These are phyloP conservation scores for Malurus elegans DNA, from an alignment of 2,113 vertebrate genomes.

Conservation along the genomic window DNA sequence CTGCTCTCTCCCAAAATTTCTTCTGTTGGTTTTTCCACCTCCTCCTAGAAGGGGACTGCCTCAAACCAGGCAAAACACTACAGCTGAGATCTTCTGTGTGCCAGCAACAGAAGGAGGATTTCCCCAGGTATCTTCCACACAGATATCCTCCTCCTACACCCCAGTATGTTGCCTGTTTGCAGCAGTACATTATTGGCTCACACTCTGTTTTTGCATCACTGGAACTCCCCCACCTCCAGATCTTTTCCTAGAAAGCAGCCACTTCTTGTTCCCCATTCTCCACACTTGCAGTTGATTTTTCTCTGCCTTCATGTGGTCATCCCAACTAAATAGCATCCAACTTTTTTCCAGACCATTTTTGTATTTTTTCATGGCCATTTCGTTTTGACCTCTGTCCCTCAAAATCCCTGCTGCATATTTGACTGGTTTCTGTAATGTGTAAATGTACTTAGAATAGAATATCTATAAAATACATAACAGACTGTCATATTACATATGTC, in stretches of 20 bases:
- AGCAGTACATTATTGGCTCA: background rate
- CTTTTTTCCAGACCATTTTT: background rate
- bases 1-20: background rate
- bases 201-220: background rate
- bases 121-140: constrained; percentile 19
- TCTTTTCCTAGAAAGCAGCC: background rate
- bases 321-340: background rate
- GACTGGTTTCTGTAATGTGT: background rate
- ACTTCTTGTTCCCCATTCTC: background rate
- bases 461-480: background rate
- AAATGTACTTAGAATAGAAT: background rate
- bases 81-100: background rate
- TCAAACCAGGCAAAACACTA: background rate
- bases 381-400: background rate
- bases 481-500: background rate
- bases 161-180: background rate
- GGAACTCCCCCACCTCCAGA: background rate
- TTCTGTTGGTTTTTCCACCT: background rate
- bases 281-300: background rate
- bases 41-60: background rate
- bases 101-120: constrained; percentile 40
- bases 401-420: background rate
- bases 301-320: background rate
- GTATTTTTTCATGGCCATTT: background rate
- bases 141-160: background rate